Conservation (phyloP, 2,113 vertebrate species). For the Cricetomys ansorgei region DNA sequence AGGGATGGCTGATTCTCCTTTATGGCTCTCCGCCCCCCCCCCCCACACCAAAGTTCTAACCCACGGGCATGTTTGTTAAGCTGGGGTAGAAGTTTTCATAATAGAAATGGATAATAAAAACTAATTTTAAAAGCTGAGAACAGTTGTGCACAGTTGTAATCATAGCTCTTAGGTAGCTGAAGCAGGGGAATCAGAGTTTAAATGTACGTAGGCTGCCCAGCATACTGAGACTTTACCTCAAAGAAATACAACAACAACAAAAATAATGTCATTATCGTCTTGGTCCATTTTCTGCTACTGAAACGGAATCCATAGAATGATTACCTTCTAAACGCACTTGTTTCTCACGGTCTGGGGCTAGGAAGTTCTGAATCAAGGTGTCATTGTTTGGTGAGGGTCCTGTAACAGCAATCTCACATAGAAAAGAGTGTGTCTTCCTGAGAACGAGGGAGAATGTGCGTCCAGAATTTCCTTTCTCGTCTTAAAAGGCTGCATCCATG, state of each 20-base stretch:
- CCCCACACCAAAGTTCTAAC: slow-evolving; percentile 31
- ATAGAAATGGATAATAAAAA: slow-evolving; percentile 27
- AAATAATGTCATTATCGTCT: neutral
- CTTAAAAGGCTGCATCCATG: neutral
- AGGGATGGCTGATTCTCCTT: neutral
- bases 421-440: neutral
- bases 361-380: too few relatives aligned
- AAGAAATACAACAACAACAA: neutral
- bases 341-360: neutral
- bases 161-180: neutral
- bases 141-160: neutral
- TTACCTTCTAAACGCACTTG: neutral
- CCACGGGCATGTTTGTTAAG: neutral
- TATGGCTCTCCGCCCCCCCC: neutral
- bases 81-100: neutral
- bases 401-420: neutral
- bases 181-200: neutral
- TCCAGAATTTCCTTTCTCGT: neutral
- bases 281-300: neutral
- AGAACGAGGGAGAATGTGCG: neutral
- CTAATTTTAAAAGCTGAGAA: neutral
- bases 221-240: neutral
- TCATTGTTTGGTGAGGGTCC: neutral
- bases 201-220: neutral
- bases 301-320: neutral